Evolutionary conservation across 2,888 invertebrate genomes (phyloP), one percentile per base, ranked within the genome.

Genomic region (Geophilus truncorum): DNA sequence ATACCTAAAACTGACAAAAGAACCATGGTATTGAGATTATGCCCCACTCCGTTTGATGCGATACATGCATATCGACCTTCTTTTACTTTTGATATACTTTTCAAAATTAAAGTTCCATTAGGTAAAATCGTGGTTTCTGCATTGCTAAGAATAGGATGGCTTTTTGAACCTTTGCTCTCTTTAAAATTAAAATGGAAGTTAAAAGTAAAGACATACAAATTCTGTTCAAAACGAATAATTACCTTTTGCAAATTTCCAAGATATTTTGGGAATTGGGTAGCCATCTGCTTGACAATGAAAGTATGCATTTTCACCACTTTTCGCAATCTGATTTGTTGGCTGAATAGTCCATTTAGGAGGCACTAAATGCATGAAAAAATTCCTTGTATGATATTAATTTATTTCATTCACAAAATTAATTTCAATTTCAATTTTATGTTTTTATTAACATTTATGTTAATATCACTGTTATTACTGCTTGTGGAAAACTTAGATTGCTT

Each of bases 281-380:
- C 80, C 80, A 34, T 80, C 75, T 30, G 80, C 80, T 34, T 80
- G 10, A 25, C 80, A 80, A 23, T 30, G 34, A 23, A 80, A 21
- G 12, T 32, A 30, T 10, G 70, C 80, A 10, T n/a, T 10, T 25
- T 3, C 76, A 6, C 76, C 80, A 18, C 76, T 81, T 45, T 51
- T 25, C n/a, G 82, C 80, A 34, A 77, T 78, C 9, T 75, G n/a
- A 79, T 82, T 82, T 76, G 30, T 75, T 10, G 83, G 83, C 40
- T 82, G 81, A n/a, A 82, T 77, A 10, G 76, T 34, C 83, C 83
- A 83, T 28, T 80, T 70, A 15, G 83, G 83, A 57, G 83, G 82
- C 77, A 82, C 83, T 83, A 80, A 77, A 76, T 10, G n/a, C n/a
- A n/a, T n/a, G n/a, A n/a, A n/a, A n/a, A n/a, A n/a, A n/a, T n/a